Percentiles rank a stretch among this genome's conserved stretches.
These are phyloP conservation scores for Meloidogyne exigua DNA, from an alignment of 1,140 invertebrate species.

Conservation along the genomic window DNA sequence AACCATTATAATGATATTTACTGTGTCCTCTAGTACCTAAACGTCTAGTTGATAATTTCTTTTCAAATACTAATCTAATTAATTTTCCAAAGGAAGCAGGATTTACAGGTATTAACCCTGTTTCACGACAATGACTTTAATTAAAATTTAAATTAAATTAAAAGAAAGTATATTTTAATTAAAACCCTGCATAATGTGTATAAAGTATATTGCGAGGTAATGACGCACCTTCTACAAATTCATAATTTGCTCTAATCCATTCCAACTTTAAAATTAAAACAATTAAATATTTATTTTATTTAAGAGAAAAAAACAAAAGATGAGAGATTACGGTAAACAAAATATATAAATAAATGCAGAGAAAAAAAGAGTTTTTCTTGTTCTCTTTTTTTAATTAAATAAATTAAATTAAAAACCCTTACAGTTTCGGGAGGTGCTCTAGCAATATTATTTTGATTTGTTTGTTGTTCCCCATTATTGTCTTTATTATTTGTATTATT, in stretches of 20 bases:
- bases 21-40: slow-evolving; percentile 97
- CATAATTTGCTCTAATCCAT: slow-evolving; percentile 96
- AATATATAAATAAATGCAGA: too few relatives aligned
- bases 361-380: too few relatives aligned
- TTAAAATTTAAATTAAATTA: background rate
- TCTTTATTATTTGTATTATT: background rate
- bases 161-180: background rate
- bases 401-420: background rate
- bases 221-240: slow-evolving; percentile 93
- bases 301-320: too few relatives aligned
- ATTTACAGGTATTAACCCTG: slow-evolving; percentile 94
- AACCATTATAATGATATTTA: slow-evolving; percentile 97
- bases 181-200: slow-evolving; percentile 79
- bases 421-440: background rate
- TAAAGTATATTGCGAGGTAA: slow-evolving; percentile 92
- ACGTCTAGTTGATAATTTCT: slow-evolving; percentile 85
- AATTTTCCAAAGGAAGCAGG: slow-evolving; percentile 98
- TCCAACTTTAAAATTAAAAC: slow-evolving; percentile 73
- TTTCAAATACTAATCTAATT: slow-evolving; percentile 89
- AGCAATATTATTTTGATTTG: slow-evolving; percentile 1
- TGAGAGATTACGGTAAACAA: too few relatives aligned
- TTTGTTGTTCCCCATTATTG: background rate
- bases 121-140: slow-evolving; percentile 74
- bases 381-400: too few relatives aligned
- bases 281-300: background rate